Evolutionary conservation across 2,888 invertebrate species (phyloP).

Genomic region (Xylocampa areola): DNA sequence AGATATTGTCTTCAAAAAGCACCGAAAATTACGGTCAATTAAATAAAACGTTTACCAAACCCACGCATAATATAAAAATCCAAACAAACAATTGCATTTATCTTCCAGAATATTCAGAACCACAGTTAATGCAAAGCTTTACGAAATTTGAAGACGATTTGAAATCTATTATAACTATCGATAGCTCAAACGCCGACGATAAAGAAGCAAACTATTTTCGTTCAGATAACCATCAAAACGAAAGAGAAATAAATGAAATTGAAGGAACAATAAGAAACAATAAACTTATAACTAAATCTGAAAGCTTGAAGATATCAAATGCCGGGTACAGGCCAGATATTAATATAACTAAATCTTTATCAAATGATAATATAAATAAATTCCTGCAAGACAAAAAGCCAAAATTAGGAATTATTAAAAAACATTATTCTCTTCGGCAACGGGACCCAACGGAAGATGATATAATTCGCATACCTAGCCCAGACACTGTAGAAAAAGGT

Average conservation of each 20-base stretch:
- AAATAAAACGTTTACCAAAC: conserved; percentile 74
- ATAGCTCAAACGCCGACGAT: conserved; percentile 83
- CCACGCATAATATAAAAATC: conserved; percentile 62
- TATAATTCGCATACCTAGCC: conserved; percentile 79
- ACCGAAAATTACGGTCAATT: conserved; percentile 83
- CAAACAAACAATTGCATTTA: conserved; percentile 69
- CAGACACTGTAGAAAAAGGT: conserved; percentile 74
- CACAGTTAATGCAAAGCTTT: conserved; percentile 78
- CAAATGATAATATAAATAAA: conserved; percentile 80
- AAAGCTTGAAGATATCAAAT: conserved; percentile 78
- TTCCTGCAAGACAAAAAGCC: conserved; percentile 70
- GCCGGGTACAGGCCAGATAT: conserved; percentile 73
- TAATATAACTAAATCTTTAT: conserved; percentile 77
- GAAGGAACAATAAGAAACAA: conserved; percentile 87
- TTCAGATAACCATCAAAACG: conserved; percentile 84
- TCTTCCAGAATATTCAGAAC: conserved; percentile 75
- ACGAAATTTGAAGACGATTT: conserved; percentile 84
- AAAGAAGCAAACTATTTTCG: conserved; percentile 75
- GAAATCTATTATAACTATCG: conserved; percentile 84
- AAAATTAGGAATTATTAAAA: conserved; percentile 73
- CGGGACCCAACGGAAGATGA: conserved; percentile 83
- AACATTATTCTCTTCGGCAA: conserved; percentile 87
- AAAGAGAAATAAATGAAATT: conserved; percentile 87
- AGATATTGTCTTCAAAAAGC: conserved; percentile 77
- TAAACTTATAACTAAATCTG: conserved; percentile 84